Percentiles rank a stretch among this genome's conserved stretches.
Conservation (phyloP, 2,888 invertebrate genomes). For the Xestia xanthographa region DNA sequence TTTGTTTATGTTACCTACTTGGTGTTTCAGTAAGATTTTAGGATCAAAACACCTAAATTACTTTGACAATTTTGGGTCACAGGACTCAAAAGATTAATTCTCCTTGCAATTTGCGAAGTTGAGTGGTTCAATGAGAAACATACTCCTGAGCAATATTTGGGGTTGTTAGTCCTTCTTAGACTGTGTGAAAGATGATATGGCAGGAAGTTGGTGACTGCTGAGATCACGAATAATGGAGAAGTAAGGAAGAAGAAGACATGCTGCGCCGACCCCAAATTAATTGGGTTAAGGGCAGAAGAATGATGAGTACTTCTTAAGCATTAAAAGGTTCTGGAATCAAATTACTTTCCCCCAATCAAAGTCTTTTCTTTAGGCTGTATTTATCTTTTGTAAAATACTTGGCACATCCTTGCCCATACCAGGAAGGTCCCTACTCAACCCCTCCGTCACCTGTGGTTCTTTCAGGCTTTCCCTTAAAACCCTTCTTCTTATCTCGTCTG, state of each 20-base stretch:
- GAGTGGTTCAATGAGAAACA: background rate
- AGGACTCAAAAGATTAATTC: background rate
- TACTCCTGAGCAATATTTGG: background rate
- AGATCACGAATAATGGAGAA: too few species aligned
- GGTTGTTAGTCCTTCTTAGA: background rate
- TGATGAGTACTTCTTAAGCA: background rate
- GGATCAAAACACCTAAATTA: background rate
- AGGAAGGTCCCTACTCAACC: constrained; percentile 9
- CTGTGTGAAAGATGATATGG: too few species aligned
- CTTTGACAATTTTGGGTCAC: background rate
- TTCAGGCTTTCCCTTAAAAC: background rate
- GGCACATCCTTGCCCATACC: too few species aligned
- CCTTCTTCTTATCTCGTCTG: background rate
- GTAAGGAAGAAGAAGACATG: too few species aligned
- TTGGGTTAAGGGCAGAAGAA: too few species aligned
- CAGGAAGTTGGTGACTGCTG: too few species aligned
- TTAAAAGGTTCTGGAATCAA: background rate
- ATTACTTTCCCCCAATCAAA: background rate
- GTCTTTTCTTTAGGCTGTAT: background rate
- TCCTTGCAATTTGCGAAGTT: background rate
- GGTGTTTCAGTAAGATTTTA: constrained; percentile 19
- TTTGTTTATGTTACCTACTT: constrained; percentile 35
- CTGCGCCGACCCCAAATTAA: too few species aligned
- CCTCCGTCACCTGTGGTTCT: constrained; percentile 9
- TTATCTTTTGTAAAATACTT: background rate